Conservation (phyloP, 2,113 vertebrate genomes). For the Chamaetylas fuelleborni region DNA sequence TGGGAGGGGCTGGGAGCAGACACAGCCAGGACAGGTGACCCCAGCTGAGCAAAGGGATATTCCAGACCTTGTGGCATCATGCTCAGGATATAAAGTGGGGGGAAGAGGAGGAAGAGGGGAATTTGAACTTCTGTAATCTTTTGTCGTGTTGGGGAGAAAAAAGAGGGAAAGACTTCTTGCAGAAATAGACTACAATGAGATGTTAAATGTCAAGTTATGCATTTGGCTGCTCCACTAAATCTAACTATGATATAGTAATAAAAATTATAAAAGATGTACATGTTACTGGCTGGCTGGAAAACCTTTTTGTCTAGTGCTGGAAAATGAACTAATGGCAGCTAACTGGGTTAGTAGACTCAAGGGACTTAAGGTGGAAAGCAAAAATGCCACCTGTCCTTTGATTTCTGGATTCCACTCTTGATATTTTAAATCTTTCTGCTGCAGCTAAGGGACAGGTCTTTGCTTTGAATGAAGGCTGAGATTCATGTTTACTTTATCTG, state of each 20-base stretch:
- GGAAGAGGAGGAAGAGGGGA: not conserved
- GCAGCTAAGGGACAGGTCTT: not conserved
- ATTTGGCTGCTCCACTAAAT: not conserved
- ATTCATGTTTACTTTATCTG: not conserved
- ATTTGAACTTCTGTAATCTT: not conserved
- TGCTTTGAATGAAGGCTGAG: not conserved
- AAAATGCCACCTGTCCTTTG: not conserved
- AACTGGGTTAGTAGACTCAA: not conserved
- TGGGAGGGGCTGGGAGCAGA: not conserved
- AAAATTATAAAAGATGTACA: not conserved
- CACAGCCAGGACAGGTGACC: not conserved
- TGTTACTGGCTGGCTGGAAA: not conserved
- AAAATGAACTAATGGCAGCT: not conserved
- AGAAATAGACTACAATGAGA: not conserved
- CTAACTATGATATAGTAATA: not conserved
- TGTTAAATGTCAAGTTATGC: not conserved
- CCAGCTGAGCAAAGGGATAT: not conserved
- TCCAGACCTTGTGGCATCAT: not conserved
- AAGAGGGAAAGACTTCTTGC: not conserved
- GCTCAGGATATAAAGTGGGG: not conserved
- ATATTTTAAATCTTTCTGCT: not conserved
- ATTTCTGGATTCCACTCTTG: not conserved
- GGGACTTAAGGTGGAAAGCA: not conserved
- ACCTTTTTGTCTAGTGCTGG: not conserved
- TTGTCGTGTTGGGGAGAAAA: not conserved